Evolutionary conservation across 2,888 invertebrate species (phyloP).

Genomic region (Synanthedon tipuliformis): DNA sequence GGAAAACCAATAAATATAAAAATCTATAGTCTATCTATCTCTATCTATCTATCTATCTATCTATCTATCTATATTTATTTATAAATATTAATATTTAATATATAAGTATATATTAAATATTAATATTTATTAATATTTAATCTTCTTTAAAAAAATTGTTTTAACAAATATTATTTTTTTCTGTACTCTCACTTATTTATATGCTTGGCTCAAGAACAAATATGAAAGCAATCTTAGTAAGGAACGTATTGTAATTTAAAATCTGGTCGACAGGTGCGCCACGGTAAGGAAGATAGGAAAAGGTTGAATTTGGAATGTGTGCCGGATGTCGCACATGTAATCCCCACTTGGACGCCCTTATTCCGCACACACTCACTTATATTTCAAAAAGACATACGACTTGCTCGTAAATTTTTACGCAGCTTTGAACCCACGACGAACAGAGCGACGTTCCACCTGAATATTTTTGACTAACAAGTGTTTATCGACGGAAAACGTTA

Average conservation of each 20-base stretch:
- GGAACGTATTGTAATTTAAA: slow-evolving; percentile 14
- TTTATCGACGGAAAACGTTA: neutral
- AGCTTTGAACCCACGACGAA: slow-evolving; percentile 33
- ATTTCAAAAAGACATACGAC: slow-evolving; percentile 31
- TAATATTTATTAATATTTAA: too few relatives aligned
- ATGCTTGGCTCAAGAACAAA: too few relatives aligned
- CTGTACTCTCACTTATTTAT: too few relatives aligned
- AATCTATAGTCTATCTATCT: too few relatives aligned
- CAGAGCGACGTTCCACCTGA: slow-evolving; percentile 14
- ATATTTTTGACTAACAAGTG: slow-evolving; percentile 20
- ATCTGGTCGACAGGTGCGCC: slow-evolving; percentile 5
- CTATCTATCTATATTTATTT: too few relatives aligned
- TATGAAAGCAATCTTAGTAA: too few relatives aligned
- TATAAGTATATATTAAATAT: too few relatives aligned
- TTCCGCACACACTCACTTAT: slow-evolving; percentile 16
- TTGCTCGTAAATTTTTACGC: slow-evolving; percentile 46
- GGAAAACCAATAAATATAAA: too few relatives aligned
- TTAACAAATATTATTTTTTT: too few relatives aligned
- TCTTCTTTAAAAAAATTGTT: too few relatives aligned
- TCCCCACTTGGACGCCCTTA: slow-evolving; percentile 11
- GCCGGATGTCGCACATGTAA: slow-evolving; percentile 17
- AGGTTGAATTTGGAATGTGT: slow-evolving; percentile 13
- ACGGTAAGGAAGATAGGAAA: slow-evolving; percentile 7
- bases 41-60: too few relatives aligned
- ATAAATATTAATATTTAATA: too few relatives aligned